Percentiles rank a stretch among this genome's conserved stretches.
Conservation (phyloP, 1,140 invertebrate species). For the Colletes latitarsis region DNA sequence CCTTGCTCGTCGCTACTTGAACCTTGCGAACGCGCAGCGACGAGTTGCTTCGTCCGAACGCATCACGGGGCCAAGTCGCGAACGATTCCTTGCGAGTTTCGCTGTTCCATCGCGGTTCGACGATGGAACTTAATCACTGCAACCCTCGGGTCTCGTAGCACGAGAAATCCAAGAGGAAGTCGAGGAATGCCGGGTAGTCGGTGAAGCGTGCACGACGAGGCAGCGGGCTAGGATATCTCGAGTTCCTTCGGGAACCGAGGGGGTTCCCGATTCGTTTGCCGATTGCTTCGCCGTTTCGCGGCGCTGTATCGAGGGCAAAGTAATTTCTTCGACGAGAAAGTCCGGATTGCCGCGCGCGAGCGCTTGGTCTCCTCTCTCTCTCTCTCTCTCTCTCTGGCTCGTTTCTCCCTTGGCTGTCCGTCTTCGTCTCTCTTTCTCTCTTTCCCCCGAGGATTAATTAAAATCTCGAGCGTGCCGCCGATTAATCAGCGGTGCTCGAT, state of each 20-base stretch:
- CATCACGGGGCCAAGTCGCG: too few relatives aligned
- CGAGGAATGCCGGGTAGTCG: slow-evolving; percentile 54
- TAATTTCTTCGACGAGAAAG: slow-evolving; percentile 61
- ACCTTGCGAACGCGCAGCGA: too few relatives aligned
- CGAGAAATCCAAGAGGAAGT: slow-evolving; percentile 37
- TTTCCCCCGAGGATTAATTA: slow-evolving; percentile 56
- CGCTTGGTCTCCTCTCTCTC: neutral
- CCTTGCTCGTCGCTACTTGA: too few relatives aligned
- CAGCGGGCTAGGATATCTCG: slow-evolving; percentile 38
- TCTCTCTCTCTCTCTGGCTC: slow-evolving; percentile 25
- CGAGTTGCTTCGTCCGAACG: too few relatives aligned
- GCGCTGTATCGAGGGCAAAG: slow-evolving; percentile 55
- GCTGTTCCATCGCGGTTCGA: slow-evolving; percentile 29
- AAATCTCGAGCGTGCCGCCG: slow-evolving; percentile 63
- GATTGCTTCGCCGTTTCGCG: slow-evolving; percentile 44
- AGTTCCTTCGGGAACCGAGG: slow-evolving; percentile 63
- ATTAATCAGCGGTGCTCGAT: slow-evolving; percentile 65
- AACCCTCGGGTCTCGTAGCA: neutral
- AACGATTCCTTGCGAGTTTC: neutral
- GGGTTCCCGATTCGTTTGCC: slow-evolving; percentile 52
- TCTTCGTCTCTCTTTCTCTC: slow-evolving; percentile 26
- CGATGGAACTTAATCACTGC: slow-evolving; percentile 31
- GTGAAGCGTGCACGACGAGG: slow-evolving; percentile 39
- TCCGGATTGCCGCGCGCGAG: slow-evolving; percentile 35
- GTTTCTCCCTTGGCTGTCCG: neutral